Conservation (phyloP, 2,113 vertebrate species). For the Suricata suricatta region DNA sequence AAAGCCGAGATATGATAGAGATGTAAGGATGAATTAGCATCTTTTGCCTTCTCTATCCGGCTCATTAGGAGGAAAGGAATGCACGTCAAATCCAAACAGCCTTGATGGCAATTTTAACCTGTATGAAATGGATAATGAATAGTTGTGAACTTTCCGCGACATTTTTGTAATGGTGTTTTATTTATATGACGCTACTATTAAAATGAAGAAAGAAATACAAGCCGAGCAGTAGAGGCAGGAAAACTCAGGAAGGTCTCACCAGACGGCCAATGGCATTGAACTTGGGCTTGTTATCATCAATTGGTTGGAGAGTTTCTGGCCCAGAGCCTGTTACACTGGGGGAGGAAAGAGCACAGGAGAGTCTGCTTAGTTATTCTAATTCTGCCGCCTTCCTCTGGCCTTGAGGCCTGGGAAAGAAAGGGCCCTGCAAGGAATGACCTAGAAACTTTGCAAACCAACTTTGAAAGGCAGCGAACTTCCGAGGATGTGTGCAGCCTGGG, state of each 20-base stretch:
- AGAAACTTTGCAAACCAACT: constrained; percentile 62
- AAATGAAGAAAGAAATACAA: constrained; percentile 79
- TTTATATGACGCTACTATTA: constrained; percentile 82
- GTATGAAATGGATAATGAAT: constrained; percentile 88
- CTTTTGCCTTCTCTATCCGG: constrained; percentile 86
- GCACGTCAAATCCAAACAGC: constrained; percentile 86
- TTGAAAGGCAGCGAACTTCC: constrained; percentile 53
- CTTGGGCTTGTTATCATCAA: constrained; percentile 56
- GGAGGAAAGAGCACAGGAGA: background rate
- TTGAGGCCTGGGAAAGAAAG: constrained; percentile 25
- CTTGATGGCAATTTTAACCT: constrained; percentile 87
- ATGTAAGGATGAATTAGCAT: constrained; percentile 88
- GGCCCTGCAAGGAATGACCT: constrained; percentile 58
- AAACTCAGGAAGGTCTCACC: constrained; percentile 50
- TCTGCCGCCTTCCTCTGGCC: constrained; percentile 41
- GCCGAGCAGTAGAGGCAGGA: constrained; percentile 21
- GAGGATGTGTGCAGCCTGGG: background rate
- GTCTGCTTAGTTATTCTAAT: constrained; percentile 65
- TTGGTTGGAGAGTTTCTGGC: constrained; percentile 70
- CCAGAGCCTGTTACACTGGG: constrained; percentile 54
- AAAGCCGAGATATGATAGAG: constrained; percentile 86
- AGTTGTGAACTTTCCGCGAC: constrained; percentile 88
- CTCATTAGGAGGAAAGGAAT: constrained; percentile 87
- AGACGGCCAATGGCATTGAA: constrained; percentile 48
- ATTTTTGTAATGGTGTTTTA: constrained; percentile 84